Percentiles rank a stretch among this genome's conserved stretches.
Conservation (phyloP, 2,888 invertebrate genomes). For the Stenoptilia bipunctidactyla region DNA sequence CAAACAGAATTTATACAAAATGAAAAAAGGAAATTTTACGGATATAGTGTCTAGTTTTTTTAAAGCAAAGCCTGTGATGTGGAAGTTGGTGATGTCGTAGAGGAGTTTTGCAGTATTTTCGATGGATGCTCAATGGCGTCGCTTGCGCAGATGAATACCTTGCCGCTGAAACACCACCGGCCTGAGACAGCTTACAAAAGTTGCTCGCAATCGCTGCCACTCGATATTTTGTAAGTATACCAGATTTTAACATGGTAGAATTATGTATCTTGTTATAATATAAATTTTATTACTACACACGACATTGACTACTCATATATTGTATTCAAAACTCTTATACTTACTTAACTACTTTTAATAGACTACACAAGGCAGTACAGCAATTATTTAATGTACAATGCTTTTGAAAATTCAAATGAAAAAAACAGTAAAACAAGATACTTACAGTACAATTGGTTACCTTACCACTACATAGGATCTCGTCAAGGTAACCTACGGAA, state of each 20-base stretch:
- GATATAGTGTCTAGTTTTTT: constrained; percentile 13
- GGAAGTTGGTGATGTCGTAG: constrained; percentile 15
- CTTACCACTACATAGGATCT: too few relatives aligned
- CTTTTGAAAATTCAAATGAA: too few relatives aligned
- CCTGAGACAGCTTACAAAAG: constrained; percentile 54
- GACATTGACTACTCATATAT: too few relatives aligned
- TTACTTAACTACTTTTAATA: too few relatives aligned
- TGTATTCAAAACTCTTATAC: too few relatives aligned
- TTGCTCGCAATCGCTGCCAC: constrained; percentile 63
- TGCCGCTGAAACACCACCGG: constrained; percentile 37
- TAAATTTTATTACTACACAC: too few relatives aligned
- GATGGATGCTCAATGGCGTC: constrained; percentile 58
- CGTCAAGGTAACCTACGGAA: too few relatives aligned
- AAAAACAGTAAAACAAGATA: too few relatives aligned
- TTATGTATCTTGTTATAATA: too few relatives aligned
- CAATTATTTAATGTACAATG: too few relatives aligned
- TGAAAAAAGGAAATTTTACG: constrained; percentile 12
- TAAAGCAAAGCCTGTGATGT: constrained; percentile 27
- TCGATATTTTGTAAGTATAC: constrained; percentile 63
- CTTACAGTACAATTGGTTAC: too few relatives aligned
- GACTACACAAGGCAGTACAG: too few relatives aligned
- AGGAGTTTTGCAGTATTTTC: constrained; percentile 16
- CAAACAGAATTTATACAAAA: constrained; percentile 19
- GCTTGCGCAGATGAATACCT: constrained; percentile 52
- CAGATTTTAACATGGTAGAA: not conserved